Base-by-base conservation (phyloP, 2,113 vertebrate species). In the Syngnathoides biaculeatus region DNA sequence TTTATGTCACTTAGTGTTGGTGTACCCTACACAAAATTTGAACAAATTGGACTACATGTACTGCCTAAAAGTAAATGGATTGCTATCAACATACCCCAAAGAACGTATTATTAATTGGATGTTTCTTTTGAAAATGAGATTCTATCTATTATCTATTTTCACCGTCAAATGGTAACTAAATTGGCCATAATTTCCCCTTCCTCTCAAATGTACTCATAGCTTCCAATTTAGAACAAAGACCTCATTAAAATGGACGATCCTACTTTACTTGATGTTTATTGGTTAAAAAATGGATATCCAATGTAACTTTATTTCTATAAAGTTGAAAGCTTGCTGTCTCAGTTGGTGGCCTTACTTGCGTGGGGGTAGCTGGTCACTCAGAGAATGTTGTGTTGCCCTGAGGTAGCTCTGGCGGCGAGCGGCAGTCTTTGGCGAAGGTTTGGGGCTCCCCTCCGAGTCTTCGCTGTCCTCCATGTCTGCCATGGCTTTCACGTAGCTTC, bases 401-500 rank as follows among this genome's bases (percentile, higher is more conserved):
- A 99, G 94, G 93, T 99, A 99, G 93, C 97, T 99, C 93, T 99
- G 96, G 82, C 97, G 94, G 68, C 97, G 94, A 26, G 97, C 95
- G 42, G 97, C 91, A 30, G 91, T 92, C 90, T 99, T 98, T 0
- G 97, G 97, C 15, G 97, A 99, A 45, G 97, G 96, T 87, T 98
- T 98, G 62, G 95, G 96, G 86, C 97, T 98, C 83, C 90, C 92
- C 78, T 95, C 96, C 0, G 96, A 98, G 85, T 98, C 97, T 53
- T 98, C 97, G 0, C 97, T 99, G 65, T 99, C 97, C 17, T 97
- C 97, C 75, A 92, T 75, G 79, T 99, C 97, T 67, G 93, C 97
- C 97, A 99, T 99, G 83, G 97, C 97, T 88, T 98, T 99, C 81
- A 99, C 98, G 64, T 99, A 99, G 83, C 97, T 99, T 77, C 97